Evolutionary conservation across 1,140 invertebrate species (phyloP).

Genomic region (Ctenoplectra terminalis): DNA sequence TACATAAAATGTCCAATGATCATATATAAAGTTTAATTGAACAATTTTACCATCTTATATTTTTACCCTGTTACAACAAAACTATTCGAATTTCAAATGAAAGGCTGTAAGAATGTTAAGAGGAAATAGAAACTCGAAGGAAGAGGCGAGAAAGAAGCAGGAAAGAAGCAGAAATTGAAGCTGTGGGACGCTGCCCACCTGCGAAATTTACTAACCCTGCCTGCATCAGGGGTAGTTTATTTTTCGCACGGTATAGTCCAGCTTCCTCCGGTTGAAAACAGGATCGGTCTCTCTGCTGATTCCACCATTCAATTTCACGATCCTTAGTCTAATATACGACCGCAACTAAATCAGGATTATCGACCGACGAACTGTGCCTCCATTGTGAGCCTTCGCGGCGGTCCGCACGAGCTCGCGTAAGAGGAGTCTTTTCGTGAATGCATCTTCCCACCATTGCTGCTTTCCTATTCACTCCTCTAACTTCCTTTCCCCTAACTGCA

Average conservation of each 20-base stretch:
- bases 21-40: too few relatives aligned
- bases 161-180: neutral
- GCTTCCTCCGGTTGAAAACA: conserved; percentile 45
- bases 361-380: conserved; percentile 53
- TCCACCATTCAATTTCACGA: conserved; percentile 76
- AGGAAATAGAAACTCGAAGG: neutral
- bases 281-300: conserved; percentile 61
- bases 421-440: conserved; percentile 7
- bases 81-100: neutral
- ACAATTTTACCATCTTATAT: too few relatives aligned
- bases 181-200: conserved; percentile 59
- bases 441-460: conserved; percentile 1
- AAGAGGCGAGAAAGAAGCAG: neutral
- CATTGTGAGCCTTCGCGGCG: conserved; percentile 57
- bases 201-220: conserved; percentile 69
- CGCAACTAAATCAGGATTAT: conserved; percentile 76
- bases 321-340: conserved; percentile 75
- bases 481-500: neutral
- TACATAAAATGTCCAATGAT: too few relatives aligned
- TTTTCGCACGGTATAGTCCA: conserved; percentile 60
- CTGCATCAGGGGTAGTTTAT: conserved; percentile 59
- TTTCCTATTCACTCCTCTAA: conserved; percentile 2
- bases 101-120: neutral
- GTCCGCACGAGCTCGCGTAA: conserved; percentile 27
- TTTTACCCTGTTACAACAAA: too few relatives aligned